Evolutionary conservation across 2,888 invertebrate genomes (phyloP).

Genomic region (Cephus sareptanus): DNA sequence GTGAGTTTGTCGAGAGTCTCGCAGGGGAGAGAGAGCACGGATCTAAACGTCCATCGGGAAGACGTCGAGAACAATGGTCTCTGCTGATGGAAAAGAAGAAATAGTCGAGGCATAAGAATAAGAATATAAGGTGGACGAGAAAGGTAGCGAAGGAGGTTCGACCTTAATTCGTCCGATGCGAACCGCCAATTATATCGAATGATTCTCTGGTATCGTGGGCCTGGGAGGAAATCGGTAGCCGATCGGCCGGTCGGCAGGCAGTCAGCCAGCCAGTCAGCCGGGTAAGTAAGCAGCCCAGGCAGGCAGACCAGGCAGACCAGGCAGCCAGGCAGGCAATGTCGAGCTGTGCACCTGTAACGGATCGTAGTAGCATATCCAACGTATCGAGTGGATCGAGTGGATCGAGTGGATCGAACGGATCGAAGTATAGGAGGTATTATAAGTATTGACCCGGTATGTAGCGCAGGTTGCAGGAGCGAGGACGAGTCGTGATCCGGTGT

Average conservation of each 20-base stretch:
- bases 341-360: conserved; percentile 7
- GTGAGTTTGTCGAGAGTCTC: neutral
- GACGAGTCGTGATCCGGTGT: conserved; percentile 59
- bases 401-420: neutral
- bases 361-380: neutral
- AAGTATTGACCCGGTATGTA: neutral
- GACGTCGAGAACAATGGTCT: neutral
- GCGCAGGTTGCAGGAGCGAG: conserved; percentile 47
- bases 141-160: neutral
- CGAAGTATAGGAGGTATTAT: neutral
- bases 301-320: neutral
- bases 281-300: no score
- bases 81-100: neutral
- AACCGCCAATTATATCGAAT: conserved; percentile 29
- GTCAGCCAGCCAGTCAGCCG: no score
- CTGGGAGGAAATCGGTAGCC: conserved; percentile 19
- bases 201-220: conserved; percentile 10
- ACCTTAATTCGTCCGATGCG: conserved; percentile 24
- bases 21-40: neutral
- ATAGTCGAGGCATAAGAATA: neutral
- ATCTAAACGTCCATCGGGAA: no score
- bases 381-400: conserved; percentile 1
- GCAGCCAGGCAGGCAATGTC: neutral
- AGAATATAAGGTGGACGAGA: no score
- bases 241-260: conserved; percentile 6